Percentiles rank a stretch among this genome's conserved stretches.
Evolutionary conservation across 1,140 invertebrate species (phyloP).

Genomic region (Dendrolimus punctatus): DNA sequence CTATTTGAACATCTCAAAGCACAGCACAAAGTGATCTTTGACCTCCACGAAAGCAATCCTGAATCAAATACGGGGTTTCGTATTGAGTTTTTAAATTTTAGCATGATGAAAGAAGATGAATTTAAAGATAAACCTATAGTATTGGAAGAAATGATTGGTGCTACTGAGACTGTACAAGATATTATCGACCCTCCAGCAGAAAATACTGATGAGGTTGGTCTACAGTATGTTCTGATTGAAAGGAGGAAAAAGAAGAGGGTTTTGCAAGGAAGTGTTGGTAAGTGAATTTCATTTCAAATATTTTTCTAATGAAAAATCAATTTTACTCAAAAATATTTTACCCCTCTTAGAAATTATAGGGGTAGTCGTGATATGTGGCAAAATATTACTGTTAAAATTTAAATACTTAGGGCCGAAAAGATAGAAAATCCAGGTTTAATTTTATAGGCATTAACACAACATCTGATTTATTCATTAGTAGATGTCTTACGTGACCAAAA

Average conservation of each 20-base stretch:
- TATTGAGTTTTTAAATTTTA: slow-evolving; percentile 57
- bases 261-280: slow-evolving; percentile 13
- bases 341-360: slow-evolving; percentile 6
- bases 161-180: slow-evolving; percentile 21
- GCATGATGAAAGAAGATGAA: slow-evolving; percentile 39
- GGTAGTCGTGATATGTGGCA: too few species aligned
- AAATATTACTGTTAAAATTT: too few species aligned
- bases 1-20: slow-evolving; percentile 36
- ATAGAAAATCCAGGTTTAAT: too few species aligned
- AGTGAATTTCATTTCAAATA: slow-evolving; percentile 12
- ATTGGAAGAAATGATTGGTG: slow-evolving; percentile 38
- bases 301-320: slow-evolving; percentile 1
- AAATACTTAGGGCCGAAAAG: too few species aligned
- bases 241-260: slow-evolving; percentile 25
- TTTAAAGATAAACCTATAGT: slow-evolving; percentile 35
- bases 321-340: slow-evolving; percentile 2
- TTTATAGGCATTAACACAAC: too few species aligned
- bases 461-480: too few species aligned
- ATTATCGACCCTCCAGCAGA: slow-evolving; percentile 11
- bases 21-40: slow-evolving; percentile 42
- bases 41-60: slow-evolving; percentile 41
- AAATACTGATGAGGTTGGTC: slow-evolving; percentile 15
- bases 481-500: too few species aligned
- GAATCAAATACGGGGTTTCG: slow-evolving; percentile 46
- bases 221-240: slow-evolving; percentile 33